These are phyloP conservation scores for Boloria selene DNA, from an alignment of 2,888 invertebrate species.

Conservation along the genomic window DNA sequence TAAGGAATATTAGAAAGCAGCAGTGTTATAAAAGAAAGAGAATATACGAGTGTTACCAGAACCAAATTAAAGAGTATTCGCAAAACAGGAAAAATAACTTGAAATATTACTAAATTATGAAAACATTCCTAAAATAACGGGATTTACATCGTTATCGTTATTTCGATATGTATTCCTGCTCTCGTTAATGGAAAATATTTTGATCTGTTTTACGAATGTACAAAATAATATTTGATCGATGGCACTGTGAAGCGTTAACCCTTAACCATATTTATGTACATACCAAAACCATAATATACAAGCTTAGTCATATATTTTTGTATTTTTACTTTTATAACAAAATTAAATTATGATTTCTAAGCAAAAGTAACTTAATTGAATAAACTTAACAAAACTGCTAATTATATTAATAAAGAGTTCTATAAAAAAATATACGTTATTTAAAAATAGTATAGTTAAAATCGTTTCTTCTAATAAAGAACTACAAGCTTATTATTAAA, in stretches of 20 bases:
- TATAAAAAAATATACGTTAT: conserved; percentile 4
- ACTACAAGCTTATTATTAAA: conserved; percentile 13
- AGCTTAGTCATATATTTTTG: conserved; percentile 2
- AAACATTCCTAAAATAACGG: background rate
- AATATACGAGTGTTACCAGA: conserved; percentile 42
- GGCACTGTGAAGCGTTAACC: conserved; percentile 15
- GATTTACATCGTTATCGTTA: background rate
- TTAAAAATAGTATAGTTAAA: background rate
- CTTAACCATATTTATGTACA: conserved; percentile 17
- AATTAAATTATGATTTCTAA: conserved; percentile 12
- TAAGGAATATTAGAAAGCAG: conserved; percentile 61
- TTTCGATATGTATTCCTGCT: background rate
- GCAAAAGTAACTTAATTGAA: background rate
- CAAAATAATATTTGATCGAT: conserved; percentile 13
- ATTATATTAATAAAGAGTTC: background rate
- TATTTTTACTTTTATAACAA: conserved; percentile 14
- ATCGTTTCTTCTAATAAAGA: conserved; percentile 1
- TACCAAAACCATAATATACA: conserved; percentile 22
- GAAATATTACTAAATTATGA: background rate
- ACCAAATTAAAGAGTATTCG: conserved; percentile 23
- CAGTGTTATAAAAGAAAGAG: conserved; percentile 49
- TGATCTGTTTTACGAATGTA: conserved; percentile 22
- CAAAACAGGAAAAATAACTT: conserved; percentile 19
- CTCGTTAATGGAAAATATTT: background rate
- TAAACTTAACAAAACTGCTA: conserved; percentile 4